Evolutionary conservation across 1,140 invertebrate genomes (phyloP), one percentile per base, ranked within the genome.

Genomic region (Sminthurides bifidus): DNA sequence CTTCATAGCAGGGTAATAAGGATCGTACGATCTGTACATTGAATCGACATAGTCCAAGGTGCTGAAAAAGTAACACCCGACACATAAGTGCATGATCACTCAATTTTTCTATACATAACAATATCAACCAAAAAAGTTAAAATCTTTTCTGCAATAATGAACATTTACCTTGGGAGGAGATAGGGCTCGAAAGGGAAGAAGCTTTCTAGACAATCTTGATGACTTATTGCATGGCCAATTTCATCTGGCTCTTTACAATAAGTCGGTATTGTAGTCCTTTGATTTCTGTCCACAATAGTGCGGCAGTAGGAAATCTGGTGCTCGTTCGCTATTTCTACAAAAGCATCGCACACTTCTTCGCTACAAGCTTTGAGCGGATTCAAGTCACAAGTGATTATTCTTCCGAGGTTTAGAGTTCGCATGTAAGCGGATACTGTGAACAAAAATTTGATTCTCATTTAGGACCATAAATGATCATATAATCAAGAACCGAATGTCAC

Each of bases 231-330:
- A 44, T 75, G 69, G 23, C 68, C 35, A 10, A 31, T 21, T 21
- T 59, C 53, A 17, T 58, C 40, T 30, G 24, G 38, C 35, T 52
- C 38, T 23, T 24, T 19, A 52, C 43, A 31, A 23, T 63, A 49
- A 17, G 67, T 74, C 2, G 80, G 78, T 38, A 90, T 67, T 24
- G 76, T 76, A 17, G 76, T 78, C 35, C 86, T 73, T 2, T 78
- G 73, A 72, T 95, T 95, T 57, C 82, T 79, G 66, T 94, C 87
- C 33, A 95, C 84, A 41, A 94, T 77, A 1, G 88, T 79, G 69
- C 91, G 84, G 72, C 91, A 95, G 72, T 93, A 94, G 3, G 85
- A 88, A 41, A 95, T 73, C 68, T 94, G 91, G 70, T 92, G 85
- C n/a, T 79, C 80, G 62, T 85, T 77, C 1, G 87, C 82, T 4